Percentiles rank a stretch among this genome's conserved stretches.
Conservation (phyloP, 2,888 invertebrate genomes). For the Beris morrisii region DNA sequence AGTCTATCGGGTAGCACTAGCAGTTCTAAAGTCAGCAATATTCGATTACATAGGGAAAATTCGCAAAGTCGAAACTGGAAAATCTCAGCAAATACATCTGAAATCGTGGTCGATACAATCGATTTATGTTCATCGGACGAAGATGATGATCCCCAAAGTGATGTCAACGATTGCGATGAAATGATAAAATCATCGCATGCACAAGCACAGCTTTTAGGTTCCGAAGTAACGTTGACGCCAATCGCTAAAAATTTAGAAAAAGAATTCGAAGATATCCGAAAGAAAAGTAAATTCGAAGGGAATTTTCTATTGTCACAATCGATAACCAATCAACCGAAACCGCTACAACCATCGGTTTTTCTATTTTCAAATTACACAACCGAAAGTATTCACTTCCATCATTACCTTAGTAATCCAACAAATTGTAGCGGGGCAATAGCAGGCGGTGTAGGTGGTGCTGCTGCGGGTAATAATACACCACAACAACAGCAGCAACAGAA, state of each 20-base stretch:
- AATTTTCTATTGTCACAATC: slow-evolving; percentile 42
- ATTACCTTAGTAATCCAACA: slow-evolving; percentile 4
- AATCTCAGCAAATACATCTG: slow-evolving; percentile 43
- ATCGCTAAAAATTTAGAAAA: slow-evolving; percentile 21
- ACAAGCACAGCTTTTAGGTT: slow-evolving; percentile 12
- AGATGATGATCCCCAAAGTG: slow-evolving; percentile 50
- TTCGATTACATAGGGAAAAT: slow-evolving; percentile 52
- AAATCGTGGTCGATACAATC: slow-evolving; percentile 61
- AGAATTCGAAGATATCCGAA: slow-evolving; percentile 31
- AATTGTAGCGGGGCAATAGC: slow-evolving; percentile 35
- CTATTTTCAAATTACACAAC: slow-evolving; percentile 53
- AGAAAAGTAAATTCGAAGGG: slow-evolving; percentile 39
- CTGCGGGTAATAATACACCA: background rate
- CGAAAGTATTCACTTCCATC: slow-evolving; percentile 38
- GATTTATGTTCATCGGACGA: slow-evolving; percentile 71
- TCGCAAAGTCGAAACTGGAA: slow-evolving; percentile 52
- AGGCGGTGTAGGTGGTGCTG: slow-evolving; percentile 39
- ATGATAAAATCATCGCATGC: background rate
- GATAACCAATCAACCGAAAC: slow-evolving; percentile 45
- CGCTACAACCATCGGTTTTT: slow-evolving; percentile 52
- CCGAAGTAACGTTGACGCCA: slow-evolving; percentile 35
- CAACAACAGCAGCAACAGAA: background rate
- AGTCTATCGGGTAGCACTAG: slow-evolving; percentile 1
- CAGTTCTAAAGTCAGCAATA: slow-evolving; percentile 44
- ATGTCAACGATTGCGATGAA: background rate